phyloP scores from a whole-genome alignment of 2,113 vertebrate genomes.

The Pluvialis apricaria region DNA sequence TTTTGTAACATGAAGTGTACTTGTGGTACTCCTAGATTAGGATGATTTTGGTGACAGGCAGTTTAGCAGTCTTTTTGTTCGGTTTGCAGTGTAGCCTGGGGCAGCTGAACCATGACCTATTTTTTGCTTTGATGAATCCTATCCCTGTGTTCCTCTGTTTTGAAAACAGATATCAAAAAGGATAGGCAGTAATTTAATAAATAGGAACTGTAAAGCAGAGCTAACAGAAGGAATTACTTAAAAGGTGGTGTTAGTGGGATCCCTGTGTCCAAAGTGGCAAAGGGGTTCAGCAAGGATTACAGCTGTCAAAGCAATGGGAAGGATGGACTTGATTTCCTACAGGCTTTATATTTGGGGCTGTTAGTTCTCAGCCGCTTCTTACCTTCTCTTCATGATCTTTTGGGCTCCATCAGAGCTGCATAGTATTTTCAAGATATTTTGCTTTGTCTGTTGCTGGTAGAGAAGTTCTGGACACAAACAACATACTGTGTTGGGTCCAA shows the following conservation, averaged over 20 bases:
- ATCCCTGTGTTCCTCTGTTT: neutral
- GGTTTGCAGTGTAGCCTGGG: neutral
- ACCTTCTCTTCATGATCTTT: neutral
- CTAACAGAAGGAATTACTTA: neutral
- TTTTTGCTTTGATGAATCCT: conserved; percentile 14
- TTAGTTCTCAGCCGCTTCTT: neutral
- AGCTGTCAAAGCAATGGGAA: neutral
- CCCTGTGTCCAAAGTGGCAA: neutral
- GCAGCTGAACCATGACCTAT: neutral
- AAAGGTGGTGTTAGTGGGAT: neutral
- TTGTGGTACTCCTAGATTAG: neutral
- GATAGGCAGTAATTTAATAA: conserved; percentile 26
- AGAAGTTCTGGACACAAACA: neutral
- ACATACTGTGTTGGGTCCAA: neutral
- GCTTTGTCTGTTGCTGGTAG: neutral
- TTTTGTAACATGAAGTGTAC: neutral
- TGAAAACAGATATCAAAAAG: conserved; percentile 2
- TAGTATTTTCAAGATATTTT: neutral
- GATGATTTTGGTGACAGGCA: neutral
- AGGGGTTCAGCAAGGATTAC: neutral
- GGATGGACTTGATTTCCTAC: neutral
- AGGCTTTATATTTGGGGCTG: neutral
- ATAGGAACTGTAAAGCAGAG: neutral
- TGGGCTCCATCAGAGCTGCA: neutral
- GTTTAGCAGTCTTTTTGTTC: neutral